These are phyloP conservation scores for Eupithecia dodoneata DNA, from an alignment of 2,888 invertebrate genomes.

Conservation along the genomic window DNA sequence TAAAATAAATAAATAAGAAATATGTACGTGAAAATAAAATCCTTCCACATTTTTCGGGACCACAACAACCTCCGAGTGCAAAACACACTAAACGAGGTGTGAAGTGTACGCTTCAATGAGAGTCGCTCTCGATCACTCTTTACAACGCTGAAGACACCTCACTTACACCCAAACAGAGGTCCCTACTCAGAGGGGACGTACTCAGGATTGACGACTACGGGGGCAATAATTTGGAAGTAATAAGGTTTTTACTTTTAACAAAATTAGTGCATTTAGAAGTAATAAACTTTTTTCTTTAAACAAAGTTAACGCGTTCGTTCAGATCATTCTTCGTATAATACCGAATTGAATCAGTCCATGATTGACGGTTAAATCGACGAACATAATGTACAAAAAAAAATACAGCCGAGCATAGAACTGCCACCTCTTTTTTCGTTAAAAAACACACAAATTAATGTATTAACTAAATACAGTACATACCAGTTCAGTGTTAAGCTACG, in stretches of 20 bases:
- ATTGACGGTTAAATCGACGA: too few relatives aligned
- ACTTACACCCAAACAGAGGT: slow-evolving; percentile 14
- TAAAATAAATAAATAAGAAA: too few relatives aligned
- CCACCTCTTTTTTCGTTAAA: too few relatives aligned
- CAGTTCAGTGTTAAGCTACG: neutral
- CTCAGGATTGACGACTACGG: neutral
- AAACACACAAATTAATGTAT: too few relatives aligned
- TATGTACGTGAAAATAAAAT: neutral
- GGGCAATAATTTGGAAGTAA: neutral
- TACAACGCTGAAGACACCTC: slow-evolving; percentile 10
- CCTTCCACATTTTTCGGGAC: neutral
- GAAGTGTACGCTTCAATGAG: slow-evolving; percentile 12
- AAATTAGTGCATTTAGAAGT: neutral
- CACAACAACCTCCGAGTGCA: neutral
- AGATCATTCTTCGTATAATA: too few relatives aligned
- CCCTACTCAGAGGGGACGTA: slow-evolving; percentile 12
- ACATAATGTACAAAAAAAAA: too few relatives aligned
- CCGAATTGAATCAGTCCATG: too few relatives aligned
- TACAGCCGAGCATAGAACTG: too few relatives aligned
- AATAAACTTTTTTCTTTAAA: too few relatives aligned
- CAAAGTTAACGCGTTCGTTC: neutral
- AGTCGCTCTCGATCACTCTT: slow-evolving; percentile 18
- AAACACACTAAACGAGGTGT: slow-evolving; percentile 3
- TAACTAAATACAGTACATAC: too few relatives aligned
- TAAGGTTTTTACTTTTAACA: neutral